Base-by-base conservation (phyloP, 2,113 vertebrate species). In the Pandion haliaetus region DNA sequence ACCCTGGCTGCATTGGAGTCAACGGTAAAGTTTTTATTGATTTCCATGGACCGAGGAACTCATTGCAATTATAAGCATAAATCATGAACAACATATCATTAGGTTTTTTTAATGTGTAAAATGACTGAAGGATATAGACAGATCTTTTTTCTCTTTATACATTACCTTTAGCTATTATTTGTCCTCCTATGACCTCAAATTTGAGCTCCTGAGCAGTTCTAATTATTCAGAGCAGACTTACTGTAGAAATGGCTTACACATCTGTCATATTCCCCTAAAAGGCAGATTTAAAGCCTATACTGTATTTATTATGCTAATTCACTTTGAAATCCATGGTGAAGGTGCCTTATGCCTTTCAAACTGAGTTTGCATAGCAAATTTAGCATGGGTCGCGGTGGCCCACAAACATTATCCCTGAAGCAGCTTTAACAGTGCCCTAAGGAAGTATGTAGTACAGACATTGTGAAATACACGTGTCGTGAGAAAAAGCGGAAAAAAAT, bases 291-390 rank as follows among this genome's bases (percentile, higher is more conserved):
- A 95, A 97, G 34, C 57, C 80, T 95, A 71, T 93, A 62, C 90
- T 90, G 79, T 95, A 96, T 98, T 98, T 94, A 94, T 97, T 97
- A 97, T 96, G 95, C 73, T 98, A 98, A 98, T 98, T 98, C 86
- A 69, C 31, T 96, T 97, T 97, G 82, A 98, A 98, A 97, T 97
- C 93, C 95, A 62, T 94, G 79, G 19, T 96, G 95, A 95, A 97
- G 93, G 89, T 97, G 86, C 50, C 71, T 96, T 80, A 96, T 92
- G 96, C 87, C 84, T 98, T 97, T 98, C 98, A 95, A 96, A 98
- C 54, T 89, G 93, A 95, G 94, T 97, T 98, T 98, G 92, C 96
- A 94, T 94, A 96, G 95, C 95, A 97, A 97, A 95, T 98, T 94
- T 96, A 97, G 94, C 82, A 93, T 62, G 92, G 62, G 72, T 93